A percentile compares a stretch with the other conserved stretches of the same genome.
Evolutionary conservation across 2,797 vertebrate genomes (phyloP).

Genomic region (Prionace glauca): DNA sequence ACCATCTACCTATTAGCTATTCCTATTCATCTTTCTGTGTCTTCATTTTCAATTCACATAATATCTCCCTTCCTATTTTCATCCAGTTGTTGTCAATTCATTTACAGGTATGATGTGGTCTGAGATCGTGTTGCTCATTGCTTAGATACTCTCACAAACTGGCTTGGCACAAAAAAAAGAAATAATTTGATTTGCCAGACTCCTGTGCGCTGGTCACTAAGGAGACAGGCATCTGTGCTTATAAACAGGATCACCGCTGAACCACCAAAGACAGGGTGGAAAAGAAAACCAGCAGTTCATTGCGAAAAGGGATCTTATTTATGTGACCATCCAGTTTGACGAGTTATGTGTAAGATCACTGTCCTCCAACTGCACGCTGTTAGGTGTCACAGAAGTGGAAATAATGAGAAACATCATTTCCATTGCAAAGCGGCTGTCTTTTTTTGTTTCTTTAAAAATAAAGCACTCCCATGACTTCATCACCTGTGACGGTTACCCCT

Average conservation of each 20-base stretch:
- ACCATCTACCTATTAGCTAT: neutral
- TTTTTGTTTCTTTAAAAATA: neutral
- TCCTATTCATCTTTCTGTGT: neutral
- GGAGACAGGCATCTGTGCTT: neutral
- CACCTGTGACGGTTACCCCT: neutral
- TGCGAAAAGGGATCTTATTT: neutral
- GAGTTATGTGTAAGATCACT: neutral
- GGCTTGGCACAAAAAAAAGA: neutral
- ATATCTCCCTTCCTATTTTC: neutral
- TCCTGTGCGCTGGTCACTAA: conserved; percentile 13
- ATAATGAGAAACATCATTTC: too few species aligned
- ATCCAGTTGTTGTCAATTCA: neutral
- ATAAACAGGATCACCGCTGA: neutral
- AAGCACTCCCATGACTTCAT: neutral
- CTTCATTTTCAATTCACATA: too few species aligned
- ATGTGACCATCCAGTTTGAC: neutral
- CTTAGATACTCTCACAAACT: neutral
- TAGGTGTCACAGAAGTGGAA: neutral
- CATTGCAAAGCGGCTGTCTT: neutral
- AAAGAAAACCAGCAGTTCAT: neutral
- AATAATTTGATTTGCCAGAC: neutral
- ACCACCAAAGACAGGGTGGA: neutral
- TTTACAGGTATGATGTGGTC: neutral
- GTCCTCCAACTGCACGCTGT: neutral
- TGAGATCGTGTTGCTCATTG: neutral